Base-by-base conservation (phyloP, 2,113 vertebrate genomes). In the Chaetodon trifascialis region DNA sequence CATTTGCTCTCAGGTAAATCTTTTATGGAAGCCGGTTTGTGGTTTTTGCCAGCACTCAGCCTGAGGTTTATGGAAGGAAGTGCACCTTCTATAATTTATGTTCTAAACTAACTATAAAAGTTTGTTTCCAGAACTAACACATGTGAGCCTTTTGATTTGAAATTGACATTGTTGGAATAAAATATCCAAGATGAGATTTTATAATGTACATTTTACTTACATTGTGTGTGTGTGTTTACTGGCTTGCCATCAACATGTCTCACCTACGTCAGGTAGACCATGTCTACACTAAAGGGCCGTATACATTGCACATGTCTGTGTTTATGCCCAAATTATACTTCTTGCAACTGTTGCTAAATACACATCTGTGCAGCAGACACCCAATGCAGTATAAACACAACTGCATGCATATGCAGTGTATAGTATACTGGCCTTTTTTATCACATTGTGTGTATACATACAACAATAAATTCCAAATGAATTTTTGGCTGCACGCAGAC, bases 11-110 rank as follows among this genome's bases (percentile, higher is more conserved):
- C 74, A 63, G 67, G 80, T 83, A 47, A 77, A 77, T 77, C 63
- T 79, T 81, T 86, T 42, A 81, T 72, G 60, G 76, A 66, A 78
- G 58, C 30, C 7, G 23, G 46, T 60, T 83, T 70, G 44, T 77
- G 68, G 56, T 70, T 80, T 84, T 71, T 36, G 63, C 44, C 51
- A 62, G 69, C 76, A 74, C 63, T 84, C 69, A 78, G 34, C 68
- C 52, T 30, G 49, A 54, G 25, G 58, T 75, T 79, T 84, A 79
- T 75, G 36, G 64, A 74, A 67, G 74, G 80, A 89, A 78, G 81
- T 64, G 47, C 60, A 75, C 54, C 73, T 55, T 86, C 46, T 21
- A 63, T 74, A 74, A 88, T 88, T 83, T 49, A 80, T 78, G 46
- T 30, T 47, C 66, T 36, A 23, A 76, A 70, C 19, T 44, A 25